Conservation (phyloP, 2,888 invertebrate genomes). For the Tetragonisca angustula region DNA sequence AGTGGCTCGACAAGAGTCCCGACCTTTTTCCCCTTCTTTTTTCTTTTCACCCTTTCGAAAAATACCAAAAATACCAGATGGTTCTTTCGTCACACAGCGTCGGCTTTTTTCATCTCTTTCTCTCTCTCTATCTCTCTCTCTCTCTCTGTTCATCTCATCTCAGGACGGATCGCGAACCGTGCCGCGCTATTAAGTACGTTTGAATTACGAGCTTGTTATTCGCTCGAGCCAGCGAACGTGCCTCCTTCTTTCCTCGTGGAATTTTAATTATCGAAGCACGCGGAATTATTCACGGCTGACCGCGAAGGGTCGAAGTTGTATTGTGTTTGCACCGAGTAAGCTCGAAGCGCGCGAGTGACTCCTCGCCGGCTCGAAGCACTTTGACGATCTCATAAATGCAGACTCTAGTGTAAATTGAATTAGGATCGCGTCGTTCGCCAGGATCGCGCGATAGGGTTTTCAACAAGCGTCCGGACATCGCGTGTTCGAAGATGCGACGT, state of each 20-base stretch:
- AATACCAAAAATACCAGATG: not conserved
- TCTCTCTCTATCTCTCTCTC: too few species aligned
- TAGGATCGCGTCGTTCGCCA: not conserved
- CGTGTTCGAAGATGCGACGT: not conserved
- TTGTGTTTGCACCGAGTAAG: not conserved
- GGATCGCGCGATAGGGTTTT: not conserved
- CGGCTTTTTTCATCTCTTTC: too few species aligned
- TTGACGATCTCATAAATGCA: conserved; percentile 2
- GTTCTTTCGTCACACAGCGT: too few species aligned
- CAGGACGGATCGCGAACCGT: not conserved
- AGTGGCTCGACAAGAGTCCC: conserved; percentile 34
- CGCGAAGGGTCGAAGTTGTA: not conserved
- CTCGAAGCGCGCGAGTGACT: not conserved
- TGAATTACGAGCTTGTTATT: conserved; percentile 1
- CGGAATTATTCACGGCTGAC: not conserved
- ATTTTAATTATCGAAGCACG: not conserved
- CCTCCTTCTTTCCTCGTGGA: not conserved
- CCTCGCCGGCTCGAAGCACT: not conserved
- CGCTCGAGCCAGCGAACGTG: too few species aligned
- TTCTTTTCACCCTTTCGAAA: not conserved
- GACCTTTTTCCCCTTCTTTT: not conserved
- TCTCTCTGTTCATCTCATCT: too few species aligned
- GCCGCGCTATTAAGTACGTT: too few species aligned
- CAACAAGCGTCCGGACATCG: not conserved
- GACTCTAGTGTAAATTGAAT: conserved; percentile 16